These are phyloP conservation scores for Troides helena DNA, from an alignment of 2,888 invertebrate species.

Conservation along the genomic window DNA sequence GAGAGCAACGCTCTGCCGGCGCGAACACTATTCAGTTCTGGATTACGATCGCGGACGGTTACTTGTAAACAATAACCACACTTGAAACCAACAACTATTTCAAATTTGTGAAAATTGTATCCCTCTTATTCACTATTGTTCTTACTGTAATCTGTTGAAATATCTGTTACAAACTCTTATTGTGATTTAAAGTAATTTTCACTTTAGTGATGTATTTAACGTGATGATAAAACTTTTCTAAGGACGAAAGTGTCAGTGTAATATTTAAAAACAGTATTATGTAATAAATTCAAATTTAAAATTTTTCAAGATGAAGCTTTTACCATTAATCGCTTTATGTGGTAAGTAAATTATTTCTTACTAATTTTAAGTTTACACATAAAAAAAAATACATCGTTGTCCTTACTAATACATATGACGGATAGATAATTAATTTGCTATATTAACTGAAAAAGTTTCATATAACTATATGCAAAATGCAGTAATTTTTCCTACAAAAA, in stretches of 20 bases:
- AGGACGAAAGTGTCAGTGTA: conserved; percentile 24
- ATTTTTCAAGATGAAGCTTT: conserved; percentile 62
- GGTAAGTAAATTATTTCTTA: conserved; percentile 56
- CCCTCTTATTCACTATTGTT: background rate
- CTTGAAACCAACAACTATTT: background rate
- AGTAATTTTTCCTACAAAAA: too few relatives aligned
- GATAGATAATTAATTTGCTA: too few relatives aligned
- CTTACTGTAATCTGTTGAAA: background rate
- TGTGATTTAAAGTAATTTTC: conserved; percentile 12
- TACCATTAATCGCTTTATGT: conserved; percentile 62
- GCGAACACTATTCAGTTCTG: conserved; percentile 48
- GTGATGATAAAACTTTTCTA: conserved; percentile 24
- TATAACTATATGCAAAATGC: too few relatives aligned
- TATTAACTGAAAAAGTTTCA: too few relatives aligned
- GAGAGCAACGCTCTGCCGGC: conserved; percentile 48
- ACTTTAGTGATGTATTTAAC: conserved; percentile 15
- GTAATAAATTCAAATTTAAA: conserved; percentile 35
- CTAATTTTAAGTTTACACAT: background rate
- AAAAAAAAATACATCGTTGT: too few relatives aligned
- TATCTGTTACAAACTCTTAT: background rate
- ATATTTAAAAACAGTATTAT: conserved; percentile 24
- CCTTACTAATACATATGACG: too few relatives aligned
- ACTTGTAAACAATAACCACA: conserved; percentile 50
- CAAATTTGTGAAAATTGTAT: background rate
- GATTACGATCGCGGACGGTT: conserved; percentile 58